These are phyloP conservation scores for Amphiprion ocellaris DNA, from an alignment of 2,113 vertebrate species.

Conservation along the genomic window DNA sequence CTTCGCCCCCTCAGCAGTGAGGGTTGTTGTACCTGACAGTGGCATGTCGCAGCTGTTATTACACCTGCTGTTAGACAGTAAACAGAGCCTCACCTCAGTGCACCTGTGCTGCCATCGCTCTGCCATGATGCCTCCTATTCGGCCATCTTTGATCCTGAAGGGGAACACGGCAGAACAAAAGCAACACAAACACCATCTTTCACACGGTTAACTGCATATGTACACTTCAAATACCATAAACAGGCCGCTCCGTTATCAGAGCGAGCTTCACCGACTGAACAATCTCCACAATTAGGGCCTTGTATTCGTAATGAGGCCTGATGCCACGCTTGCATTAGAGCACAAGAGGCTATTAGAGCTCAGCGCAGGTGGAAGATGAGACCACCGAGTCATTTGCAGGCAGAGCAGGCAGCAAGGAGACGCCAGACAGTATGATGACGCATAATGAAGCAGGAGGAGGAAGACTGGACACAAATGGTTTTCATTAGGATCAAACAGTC, in stretches of 20 bases:
- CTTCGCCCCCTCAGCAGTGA: constrained; percentile 13
- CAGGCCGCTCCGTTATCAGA: background rate
- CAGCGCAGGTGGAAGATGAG: constrained; percentile 10
- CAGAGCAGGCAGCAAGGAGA: constrained; percentile 7
- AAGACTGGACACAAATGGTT: background rate
- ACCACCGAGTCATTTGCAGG: constrained; percentile 60
- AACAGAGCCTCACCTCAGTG: constrained; percentile 43
- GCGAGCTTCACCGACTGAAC: background rate
- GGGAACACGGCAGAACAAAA: constrained; percentile 38
- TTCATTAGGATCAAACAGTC: constrained; percentile 7
- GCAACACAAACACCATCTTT: constrained; percentile 16
- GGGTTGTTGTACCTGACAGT: constrained; percentile 23
- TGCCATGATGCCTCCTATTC: background rate
- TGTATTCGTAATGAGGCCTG: constrained; percentile 37
- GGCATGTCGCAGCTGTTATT: constrained; percentile 49
- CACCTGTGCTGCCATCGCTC: constrained; percentile 26
- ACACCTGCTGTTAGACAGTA: constrained; percentile 42
- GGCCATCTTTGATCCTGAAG: constrained; percentile 42
- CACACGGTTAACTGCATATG: constrained; percentile 1
- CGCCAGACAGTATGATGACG: constrained; percentile 37
- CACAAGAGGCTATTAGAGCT: constrained; percentile 22
- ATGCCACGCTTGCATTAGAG: constrained; percentile 31
- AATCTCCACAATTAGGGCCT: constrained; percentile 23
- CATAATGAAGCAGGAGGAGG: constrained; percentile 6
- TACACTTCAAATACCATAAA: constrained; percentile 12